Evolutionary conservation across 2,113 vertebrate genomes (phyloP), one percentile per base, ranked within the genome.

Genomic region (Lepus europaeus): DNA sequence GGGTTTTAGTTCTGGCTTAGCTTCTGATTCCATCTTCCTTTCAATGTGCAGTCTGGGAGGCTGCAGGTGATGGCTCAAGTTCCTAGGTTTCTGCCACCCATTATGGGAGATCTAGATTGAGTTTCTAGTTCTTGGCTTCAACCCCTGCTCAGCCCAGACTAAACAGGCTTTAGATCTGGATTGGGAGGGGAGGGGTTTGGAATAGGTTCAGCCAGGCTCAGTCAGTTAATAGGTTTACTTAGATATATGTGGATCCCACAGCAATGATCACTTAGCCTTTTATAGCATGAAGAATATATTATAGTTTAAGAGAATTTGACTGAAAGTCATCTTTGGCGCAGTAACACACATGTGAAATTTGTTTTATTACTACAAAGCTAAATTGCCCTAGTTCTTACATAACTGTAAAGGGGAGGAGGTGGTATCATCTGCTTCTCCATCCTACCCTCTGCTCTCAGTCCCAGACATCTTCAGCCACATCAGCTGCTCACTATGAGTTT

Each of bases 221-320:
- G 10, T 64, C 23, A 72, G 9, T 63, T 78, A 66, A 77, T 33
- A 68, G n/a, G 14, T 68, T 68, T 36, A 36, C 74, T 51, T 51
- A 51, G 59, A 4, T 77, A 5, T 51, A 16, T 64, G n/a, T 73
- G 14, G 17, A 19, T 72, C 53, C 56, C 31, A 13, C 16, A 49
- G 59, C 33, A 61, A 20, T 61, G 29, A 59, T 33, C 64, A 61
- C 82, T 53, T 12, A 86, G 76, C 31, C 66, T 72, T 78, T n/a
- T 63, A 29, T 31, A 80, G 17, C 27, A 77, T 33, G 9, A 64
- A 25, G 56, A 87, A 64, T 86, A 68, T 56, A 31, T 78, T 36
- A 19, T 39, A 70, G 53, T 51, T 79, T 51, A 79, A 78, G 51
- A 79, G 29, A 86, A 86, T 70, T 68, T 89, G 63, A 36, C 61